These are phyloP conservation scores for Sminthopsis crassicaudata DNA, from an alignment of 2,113 vertebrate genomes.

Conservation along the genomic window DNA sequence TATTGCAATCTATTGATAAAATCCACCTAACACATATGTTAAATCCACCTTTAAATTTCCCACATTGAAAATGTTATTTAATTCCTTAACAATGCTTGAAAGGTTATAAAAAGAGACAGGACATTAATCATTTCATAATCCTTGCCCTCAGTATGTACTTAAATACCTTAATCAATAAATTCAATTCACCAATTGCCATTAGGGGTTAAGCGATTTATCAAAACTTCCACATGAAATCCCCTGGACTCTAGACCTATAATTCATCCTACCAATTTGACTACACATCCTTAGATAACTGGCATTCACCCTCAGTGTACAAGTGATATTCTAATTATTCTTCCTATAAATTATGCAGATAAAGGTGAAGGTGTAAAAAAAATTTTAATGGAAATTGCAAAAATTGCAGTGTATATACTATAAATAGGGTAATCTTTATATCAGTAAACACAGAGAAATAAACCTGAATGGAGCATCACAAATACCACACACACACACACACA, in stretches of 20 bases:
- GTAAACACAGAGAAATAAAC: not conserved
- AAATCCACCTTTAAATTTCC: not conserved
- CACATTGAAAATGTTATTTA: not conserved
- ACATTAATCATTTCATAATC: constrained; percentile 16
- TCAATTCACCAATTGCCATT: constrained; percentile 22
- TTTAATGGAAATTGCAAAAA: not conserved
- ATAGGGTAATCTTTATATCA: not conserved
- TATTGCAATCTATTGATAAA: not conserved
- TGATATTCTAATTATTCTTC: constrained; percentile 17
- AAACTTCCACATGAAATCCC: not conserved
- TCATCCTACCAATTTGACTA: constrained; percentile 47
- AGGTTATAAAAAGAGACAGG: constrained; percentile 17
- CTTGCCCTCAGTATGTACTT: constrained; percentile 26
- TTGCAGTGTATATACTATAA: not conserved
- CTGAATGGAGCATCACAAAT: no score
- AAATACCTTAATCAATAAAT: constrained; percentile 49
- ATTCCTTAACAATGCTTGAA: constrained; percentile 8
- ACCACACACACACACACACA: no score
- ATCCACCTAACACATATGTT: not conserved
- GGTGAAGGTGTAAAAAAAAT: not conserved
- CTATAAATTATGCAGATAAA: constrained; percentile 57
- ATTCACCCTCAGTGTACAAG: constrained; percentile 5
- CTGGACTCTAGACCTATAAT: not conserved
- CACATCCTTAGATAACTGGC: constrained; percentile 25
- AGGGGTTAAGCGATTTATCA: constrained; percentile 46